Base-by-base conservation (phyloP, 2,113 vertebrate species). In the Istiophorus platypterus region DNA sequence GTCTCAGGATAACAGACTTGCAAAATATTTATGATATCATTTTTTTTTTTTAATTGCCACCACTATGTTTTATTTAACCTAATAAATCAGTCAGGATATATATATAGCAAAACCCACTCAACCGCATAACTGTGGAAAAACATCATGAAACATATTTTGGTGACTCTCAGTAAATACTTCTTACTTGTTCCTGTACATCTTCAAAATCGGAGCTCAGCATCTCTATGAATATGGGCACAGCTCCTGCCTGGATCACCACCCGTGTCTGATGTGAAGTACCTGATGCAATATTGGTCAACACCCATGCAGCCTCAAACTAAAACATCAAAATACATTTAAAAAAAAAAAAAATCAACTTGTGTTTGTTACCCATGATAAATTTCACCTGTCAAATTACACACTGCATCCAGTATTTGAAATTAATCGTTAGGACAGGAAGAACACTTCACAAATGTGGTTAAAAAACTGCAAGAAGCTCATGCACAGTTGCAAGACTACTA, bases 231-330 rank as follows among this genome's bases (percentile, higher is more conserved):
- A 99, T 97, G 70, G 98, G 98, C 45, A 99, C 98, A 1, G 98
- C 98, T 79, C 98, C 98, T 51, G 98, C 97, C 90, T 99, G 97
- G 93, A 99, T 99, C 69, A 99, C 98, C 93, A 99, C 97, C 39
- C 97, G 96, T 7, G 98, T 99, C 94, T 99, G 98, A 92, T 97
- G 96, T 69, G 98, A 99, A 63, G 98, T 99, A 68, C 98, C 98
- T 26, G 98, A 99, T 59, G 98, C 98, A 85, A 99, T 99, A 94
- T 99, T 99, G 75, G 98, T 99, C 94, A 99, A 92, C 63, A 99
- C 98, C 98, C 98, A 99, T 0, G 98, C 98, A 76, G 98, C 98
- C 92, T 99, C 98, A 92, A 99, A 99, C 98, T 99, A 80, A 57
- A 85, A 78, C 20, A 45, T 82, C 37, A 83, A 72, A 49, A 65